These are phyloP conservation scores for Coleophora flavipennella DNA, from an alignment of 2,888 invertebrate genomes.

Conservation along the genomic window DNA sequence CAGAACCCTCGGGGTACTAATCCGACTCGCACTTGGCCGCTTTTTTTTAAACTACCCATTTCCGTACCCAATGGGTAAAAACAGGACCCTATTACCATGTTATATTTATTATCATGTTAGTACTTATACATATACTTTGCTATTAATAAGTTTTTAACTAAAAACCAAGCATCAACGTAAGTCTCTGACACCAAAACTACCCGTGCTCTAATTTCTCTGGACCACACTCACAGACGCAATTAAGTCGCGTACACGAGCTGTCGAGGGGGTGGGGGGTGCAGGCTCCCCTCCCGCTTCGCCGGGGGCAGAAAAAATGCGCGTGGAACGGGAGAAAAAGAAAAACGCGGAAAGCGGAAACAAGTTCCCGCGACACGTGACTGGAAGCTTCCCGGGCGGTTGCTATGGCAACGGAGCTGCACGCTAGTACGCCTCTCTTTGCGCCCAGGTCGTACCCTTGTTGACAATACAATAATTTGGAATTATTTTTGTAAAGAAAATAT, in stretches of 20 bases:
- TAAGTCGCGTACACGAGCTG: slow-evolving; percentile 68
- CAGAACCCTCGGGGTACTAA: too few relatives aligned
- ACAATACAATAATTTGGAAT: neutral
- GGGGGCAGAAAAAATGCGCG: slow-evolving; percentile 54
- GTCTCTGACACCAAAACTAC: slow-evolving; percentile 38
- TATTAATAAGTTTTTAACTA: too few relatives aligned
- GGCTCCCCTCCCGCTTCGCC: slow-evolving; percentile 20
- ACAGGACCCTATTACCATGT: too few relatives aligned
- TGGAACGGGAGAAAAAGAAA: slow-evolving; percentile 57
- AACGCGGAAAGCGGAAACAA: slow-evolving; percentile 64
- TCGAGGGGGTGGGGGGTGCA: slow-evolving; percentile 30
- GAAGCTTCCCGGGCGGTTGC: slow-evolving; percentile 63
- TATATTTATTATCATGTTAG: too few relatives aligned
- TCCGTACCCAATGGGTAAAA: too few relatives aligned
- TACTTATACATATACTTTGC: too few relatives aligned
- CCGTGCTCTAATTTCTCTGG: slow-evolving; percentile 67
- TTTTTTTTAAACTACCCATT: too few relatives aligned
- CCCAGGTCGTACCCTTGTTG: too few relatives aligned
- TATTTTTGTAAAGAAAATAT: too few relatives aligned
- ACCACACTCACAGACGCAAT: slow-evolving; percentile 73
- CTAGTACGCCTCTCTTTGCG: neutral
- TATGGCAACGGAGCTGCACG: slow-evolving; percentile 45
- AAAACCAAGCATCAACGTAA: slow-evolving; percentile 1
- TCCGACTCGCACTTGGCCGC: too few relatives aligned
- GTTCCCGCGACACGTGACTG: slow-evolving; percentile 70